These are phyloP conservation scores for Schizopygopsis malacanthus DNA, from an alignment of 2,797 vertebrate species.

Conservation along the genomic window DNA sequence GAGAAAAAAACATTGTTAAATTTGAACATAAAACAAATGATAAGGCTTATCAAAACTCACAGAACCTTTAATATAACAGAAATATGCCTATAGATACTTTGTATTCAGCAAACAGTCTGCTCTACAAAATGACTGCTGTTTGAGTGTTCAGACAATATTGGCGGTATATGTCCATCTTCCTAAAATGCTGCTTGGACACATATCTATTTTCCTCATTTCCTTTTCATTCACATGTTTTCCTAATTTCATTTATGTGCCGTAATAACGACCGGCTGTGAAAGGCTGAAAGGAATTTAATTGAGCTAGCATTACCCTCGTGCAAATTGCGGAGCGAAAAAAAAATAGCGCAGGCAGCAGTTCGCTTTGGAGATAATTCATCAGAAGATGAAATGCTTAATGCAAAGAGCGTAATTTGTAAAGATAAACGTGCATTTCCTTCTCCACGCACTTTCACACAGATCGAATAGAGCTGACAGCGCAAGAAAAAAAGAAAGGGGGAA, in stretches of 20 bases:
- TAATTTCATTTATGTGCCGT: constrained; percentile 30
- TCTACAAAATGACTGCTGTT: neutral
- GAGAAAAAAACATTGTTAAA: neutral
- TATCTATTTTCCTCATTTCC: constrained; percentile 7
- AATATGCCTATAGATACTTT: neutral
- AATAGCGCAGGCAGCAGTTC: constrained; percentile 56
- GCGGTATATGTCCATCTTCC: constrained; percentile 1
- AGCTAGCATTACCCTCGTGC: constrained; percentile 50
- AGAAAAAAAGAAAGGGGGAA: constrained; percentile 43
- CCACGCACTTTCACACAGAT: constrained; percentile 55
- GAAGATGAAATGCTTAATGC: constrained; percentile 65
- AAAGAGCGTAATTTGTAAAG: constrained; percentile 63
- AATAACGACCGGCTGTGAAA: constrained; percentile 23
- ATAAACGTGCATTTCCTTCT: constrained; percentile 62
- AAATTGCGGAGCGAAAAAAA: constrained; percentile 54
- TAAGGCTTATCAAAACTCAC: neutral
- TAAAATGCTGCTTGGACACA: constrained; percentile 1
- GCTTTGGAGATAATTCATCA: constrained; percentile 63
- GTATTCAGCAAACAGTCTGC: neutral
- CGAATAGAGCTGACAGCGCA: constrained; percentile 64
- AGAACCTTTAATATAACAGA: neutral
- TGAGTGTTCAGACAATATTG: constrained; percentile 13
- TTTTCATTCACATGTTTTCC: constrained; percentile 37
- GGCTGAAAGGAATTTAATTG: constrained; percentile 58
- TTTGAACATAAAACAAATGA: neutral